Evolutionary conservation across 1,140 invertebrate genomes (phyloP).

Genomic region (Leptinotarsa defecta): DNA sequence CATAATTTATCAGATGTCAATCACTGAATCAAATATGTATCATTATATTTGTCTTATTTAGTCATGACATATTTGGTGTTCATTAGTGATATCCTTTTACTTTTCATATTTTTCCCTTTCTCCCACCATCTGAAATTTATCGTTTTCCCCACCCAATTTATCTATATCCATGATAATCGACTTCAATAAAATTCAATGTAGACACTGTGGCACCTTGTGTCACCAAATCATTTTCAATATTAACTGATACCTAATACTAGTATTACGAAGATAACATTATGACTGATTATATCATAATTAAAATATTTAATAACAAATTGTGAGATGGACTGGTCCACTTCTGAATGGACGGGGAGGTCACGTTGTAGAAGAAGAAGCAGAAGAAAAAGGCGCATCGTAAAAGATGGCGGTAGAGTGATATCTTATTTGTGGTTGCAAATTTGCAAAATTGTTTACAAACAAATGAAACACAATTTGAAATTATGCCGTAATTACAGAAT

Average conservation of each 20-base stretch:
- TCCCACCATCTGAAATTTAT: slow-evolving; percentile 37
- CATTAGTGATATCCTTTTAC: slow-evolving; percentile 23
- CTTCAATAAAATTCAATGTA: background rate
- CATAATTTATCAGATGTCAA: slow-evolving; percentile 39
- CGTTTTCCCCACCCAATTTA: slow-evolving; percentile 36
- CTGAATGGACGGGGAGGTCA: slow-evolving; percentile 44
- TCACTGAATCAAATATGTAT: slow-evolving; percentile 36
- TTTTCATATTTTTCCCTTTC: slow-evolving; percentile 31
- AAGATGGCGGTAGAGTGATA: slow-evolving; percentile 53
- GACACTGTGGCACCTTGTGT: background rate
- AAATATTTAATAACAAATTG: background rate
- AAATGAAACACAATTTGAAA: slow-evolving; percentile 33
- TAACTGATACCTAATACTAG: too few species aligned
- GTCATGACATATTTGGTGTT: slow-evolving; percentile 5
- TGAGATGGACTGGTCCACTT: slow-evolving; percentile 48
- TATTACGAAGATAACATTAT: too few species aligned
- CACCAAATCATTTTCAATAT: too few species aligned
- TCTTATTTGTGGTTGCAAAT: slow-evolving; percentile 52
- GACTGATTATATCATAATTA: too few species aligned
- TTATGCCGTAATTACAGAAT: background rate
- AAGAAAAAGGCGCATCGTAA: slow-evolving; percentile 49
- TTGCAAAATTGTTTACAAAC: slow-evolving; percentile 54
- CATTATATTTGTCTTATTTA: background rate
- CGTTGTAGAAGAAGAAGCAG: slow-evolving; percentile 38
- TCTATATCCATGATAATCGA: background rate